phyloP scores from a whole-genome alignment of 2,888 invertebrate genomes.

The Chirona hameri region DNA sequence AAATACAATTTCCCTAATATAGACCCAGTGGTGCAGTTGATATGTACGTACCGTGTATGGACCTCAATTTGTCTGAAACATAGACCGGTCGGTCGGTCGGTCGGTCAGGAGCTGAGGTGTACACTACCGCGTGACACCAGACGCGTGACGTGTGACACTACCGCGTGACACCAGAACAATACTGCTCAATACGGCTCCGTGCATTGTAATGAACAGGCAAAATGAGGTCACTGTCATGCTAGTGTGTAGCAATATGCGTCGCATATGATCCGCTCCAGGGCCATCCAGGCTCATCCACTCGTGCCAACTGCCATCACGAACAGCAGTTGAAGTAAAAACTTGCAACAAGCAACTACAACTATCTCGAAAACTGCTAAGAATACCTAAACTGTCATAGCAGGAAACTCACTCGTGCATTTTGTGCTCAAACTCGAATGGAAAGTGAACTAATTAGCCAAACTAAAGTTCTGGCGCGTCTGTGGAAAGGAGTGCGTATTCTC shows the following conservation, averaged over 20 bases:
- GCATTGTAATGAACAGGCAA: neutral
- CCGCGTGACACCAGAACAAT: neutral
- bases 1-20: too few species aligned
- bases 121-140: neutral
- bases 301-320: neutral
- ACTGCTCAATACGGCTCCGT: neutral
- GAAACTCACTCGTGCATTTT: neutral
- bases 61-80: slow-evolving; percentile 12
- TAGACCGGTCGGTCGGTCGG: neutral
- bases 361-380: neutral
- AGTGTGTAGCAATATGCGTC: neutral
- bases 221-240: neutral
- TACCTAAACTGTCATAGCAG: neutral
- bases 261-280: neutral
- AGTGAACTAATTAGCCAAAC: neutral
- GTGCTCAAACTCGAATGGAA: neutral
- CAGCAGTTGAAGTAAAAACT: neutral
- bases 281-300: too few species aligned
- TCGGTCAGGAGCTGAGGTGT: neutral
- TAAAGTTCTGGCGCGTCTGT: too few species aligned
- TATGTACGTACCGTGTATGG: neutral
- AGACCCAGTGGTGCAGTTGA: too few species aligned
- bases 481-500: neutral
- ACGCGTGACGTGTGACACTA: too few species aligned
- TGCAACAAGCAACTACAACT: neutral